Conservation (phyloP, 1,140 invertebrate genomes). For the Teleogryllus occipitalis region DNA sequence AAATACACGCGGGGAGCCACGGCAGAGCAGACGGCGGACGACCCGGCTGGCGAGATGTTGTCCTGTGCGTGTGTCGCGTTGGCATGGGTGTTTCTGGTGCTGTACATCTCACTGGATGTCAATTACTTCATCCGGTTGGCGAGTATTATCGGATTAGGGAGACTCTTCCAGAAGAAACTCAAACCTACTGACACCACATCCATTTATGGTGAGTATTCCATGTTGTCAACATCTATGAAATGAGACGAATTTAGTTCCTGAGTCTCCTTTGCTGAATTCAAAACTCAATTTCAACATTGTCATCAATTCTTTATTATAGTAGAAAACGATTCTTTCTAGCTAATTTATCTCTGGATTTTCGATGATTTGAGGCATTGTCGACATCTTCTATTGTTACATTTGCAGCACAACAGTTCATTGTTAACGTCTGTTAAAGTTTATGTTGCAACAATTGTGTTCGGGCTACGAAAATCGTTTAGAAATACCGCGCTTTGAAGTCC, state of each 20-base stretch:
- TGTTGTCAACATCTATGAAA: neutral
- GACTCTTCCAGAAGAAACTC: slow-evolving; percentile 55
- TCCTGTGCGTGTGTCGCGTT: neutral
- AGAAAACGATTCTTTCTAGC: too few relatives aligned
- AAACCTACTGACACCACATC: slow-evolving; percentile 57
- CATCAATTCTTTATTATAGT: too few relatives aligned
- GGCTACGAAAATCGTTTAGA: neutral
- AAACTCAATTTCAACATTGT: too few relatives aligned
- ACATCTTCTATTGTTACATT: too few relatives aligned
- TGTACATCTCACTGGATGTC: slow-evolving; percentile 66
- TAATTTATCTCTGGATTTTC: too few relatives aligned
- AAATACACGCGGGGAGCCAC: neutral
- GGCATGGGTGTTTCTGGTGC: slow-evolving; percentile 30
- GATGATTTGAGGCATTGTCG: too few relatives aligned
- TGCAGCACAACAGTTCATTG: too few relatives aligned
- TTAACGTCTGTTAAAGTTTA: too few relatives aligned
- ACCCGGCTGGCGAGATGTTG: neutral
- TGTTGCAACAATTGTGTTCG: too few relatives aligned
- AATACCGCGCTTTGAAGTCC: neutral
- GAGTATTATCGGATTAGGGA: slow-evolving; percentile 52
- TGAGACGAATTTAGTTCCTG: too few relatives aligned
- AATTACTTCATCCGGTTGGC: slow-evolving; percentile 63
- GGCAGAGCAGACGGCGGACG: neutral
- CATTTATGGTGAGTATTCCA: slow-evolving; percentile 53
- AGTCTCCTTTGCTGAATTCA: too few relatives aligned